Evolutionary conservation across 1,140 invertebrate genomes (phyloP), one percentile per base, ranked within the genome.

Genomic region (Metopolophium dirhodum): DNA sequence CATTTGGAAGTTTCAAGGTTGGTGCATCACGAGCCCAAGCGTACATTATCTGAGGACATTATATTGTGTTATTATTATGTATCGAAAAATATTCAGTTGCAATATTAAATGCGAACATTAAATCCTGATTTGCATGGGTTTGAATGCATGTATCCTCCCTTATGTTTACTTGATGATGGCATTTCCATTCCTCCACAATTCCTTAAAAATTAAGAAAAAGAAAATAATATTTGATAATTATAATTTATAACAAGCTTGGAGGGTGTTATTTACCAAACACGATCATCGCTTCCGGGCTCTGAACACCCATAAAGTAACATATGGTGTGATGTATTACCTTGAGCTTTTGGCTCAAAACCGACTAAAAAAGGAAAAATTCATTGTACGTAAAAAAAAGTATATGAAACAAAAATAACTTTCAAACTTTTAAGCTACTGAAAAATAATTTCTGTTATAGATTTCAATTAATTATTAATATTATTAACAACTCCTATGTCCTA

Each of bases 251-350:
- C n/a, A 77, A 88, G 23, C 7, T n/a, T 30, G 35, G 82, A 93
- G 92, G 26, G 85, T 8, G n/a, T 9, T 90, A 94, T 96, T 95
- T 95, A 97, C 98, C 99, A 99, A 83, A 98, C 97, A 83, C 96
- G 95, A 94, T 97, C 96, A 92, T 96, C 95, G 77, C 96, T 97
- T 61, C 98, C 98, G 9, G 99, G 99, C 94, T 96, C 96, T 49
- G 96, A 96, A 94, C 99, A 99, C 23, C 99, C 99, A 95, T 99
- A 99, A 1, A 99, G 95, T 93, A 99, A 96, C 96, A 99, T 99
- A 95, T 99, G 99, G 96, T 99, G 99, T 20, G 98, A 98, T 3
- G 97, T 97, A 94, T 97, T 95, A 97, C 97, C 98, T 6, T 97
- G 97, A 6, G 98, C 98, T 95, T 99, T 98, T 11, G 99, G 99